A percentile compares a stretch with the other conserved stretches of the same genome.
Evolutionary conservation across 2,888 invertebrate species (phyloP).

Genomic region (Philaethria dido): DNA sequence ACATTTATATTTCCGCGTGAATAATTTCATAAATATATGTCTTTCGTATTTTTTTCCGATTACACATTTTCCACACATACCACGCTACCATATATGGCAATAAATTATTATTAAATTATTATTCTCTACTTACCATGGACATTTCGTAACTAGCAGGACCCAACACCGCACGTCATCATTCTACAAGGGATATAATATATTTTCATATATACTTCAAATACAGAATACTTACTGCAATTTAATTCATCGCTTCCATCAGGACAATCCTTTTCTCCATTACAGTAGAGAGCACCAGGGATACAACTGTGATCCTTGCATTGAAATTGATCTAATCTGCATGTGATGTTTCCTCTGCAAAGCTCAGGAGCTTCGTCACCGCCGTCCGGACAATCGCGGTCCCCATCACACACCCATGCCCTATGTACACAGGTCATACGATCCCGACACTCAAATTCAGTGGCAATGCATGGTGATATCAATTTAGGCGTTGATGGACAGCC

Average conservation of each 20-base stretch:
- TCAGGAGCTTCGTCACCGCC: conserved; percentile 90
- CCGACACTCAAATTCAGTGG: conserved; percentile 90
- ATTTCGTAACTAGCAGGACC: too few relatives aligned
- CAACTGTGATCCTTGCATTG: conserved; percentile 92
- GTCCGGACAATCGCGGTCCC: conserved; percentile 91
- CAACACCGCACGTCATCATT: too few relatives aligned
- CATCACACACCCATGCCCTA: conserved; percentile 93
- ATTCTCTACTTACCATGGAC: too few relatives aligned
- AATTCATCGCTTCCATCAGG: conserved; percentile 93
- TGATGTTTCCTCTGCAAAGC: conserved; percentile 87
- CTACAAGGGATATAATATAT: background rate
- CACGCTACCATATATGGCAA: too few relatives aligned
- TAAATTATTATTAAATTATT: too few relatives aligned
- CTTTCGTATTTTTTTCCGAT: too few relatives aligned
- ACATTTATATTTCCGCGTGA: too few relatives aligned
- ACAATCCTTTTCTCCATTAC: conserved; percentile 92
- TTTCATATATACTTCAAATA: background rate
- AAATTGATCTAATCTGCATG: conserved; percentile 94
- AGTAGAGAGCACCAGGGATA: conserved; percentile 91
- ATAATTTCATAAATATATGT: too few relatives aligned
- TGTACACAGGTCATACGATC: conserved; percentile 92
- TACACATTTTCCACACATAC: too few relatives aligned
- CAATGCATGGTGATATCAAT: conserved; percentile 86
- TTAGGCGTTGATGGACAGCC: conserved; percentile 84
- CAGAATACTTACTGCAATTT: conserved; percentile 87